Conservation (phyloP, 2,113 vertebrate species). For the Carassius carassius region DNA sequence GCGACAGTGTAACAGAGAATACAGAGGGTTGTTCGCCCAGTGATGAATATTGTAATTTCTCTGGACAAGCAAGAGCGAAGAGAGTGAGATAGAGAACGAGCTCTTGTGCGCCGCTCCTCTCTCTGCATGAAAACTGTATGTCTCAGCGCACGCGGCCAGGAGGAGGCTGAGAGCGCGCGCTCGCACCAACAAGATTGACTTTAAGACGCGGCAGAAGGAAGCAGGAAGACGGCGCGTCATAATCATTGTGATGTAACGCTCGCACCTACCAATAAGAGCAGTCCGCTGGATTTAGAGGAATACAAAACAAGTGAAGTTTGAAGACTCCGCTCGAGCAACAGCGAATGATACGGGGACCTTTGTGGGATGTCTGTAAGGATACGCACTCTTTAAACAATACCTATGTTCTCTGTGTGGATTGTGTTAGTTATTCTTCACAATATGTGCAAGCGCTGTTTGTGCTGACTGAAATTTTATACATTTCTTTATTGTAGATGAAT, state of each 20-base stretch:
- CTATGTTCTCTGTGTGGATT: conserved; percentile 28
- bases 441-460: not conserved
- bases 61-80: conserved; percentile 64
- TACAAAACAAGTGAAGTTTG: conserved; percentile 62
- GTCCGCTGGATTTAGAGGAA: conserved; percentile 77
- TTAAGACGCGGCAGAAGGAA: conserved; percentile 93
- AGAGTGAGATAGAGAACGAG: conserved; percentile 57
- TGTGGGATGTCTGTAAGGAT: conserved; percentile 52
- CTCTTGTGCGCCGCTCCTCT: conserved; percentile 73
- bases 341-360: conserved; percentile 24
- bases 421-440: not conserved
- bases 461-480: conserved; percentile 13
- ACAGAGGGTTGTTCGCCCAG: conserved; percentile 68
- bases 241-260: conserved; percentile 83
- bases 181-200: conserved; percentile 85
- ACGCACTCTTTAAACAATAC: conserved; percentile 36
- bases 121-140: conserved; percentile 65
- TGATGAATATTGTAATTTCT: conserved; percentile 75
- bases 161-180: conserved; percentile 65
- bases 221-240: conserved; percentile 91
- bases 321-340: conserved; percentile 52
- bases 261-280: conserved; percentile 84
- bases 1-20: conserved; percentile 61
- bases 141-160: conserved; percentile 65
- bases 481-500: not conserved